Evolutionary conservation across 1,140 invertebrate genomes (phyloP).

Genomic region (Tetramorium parvispinum): DNA sequence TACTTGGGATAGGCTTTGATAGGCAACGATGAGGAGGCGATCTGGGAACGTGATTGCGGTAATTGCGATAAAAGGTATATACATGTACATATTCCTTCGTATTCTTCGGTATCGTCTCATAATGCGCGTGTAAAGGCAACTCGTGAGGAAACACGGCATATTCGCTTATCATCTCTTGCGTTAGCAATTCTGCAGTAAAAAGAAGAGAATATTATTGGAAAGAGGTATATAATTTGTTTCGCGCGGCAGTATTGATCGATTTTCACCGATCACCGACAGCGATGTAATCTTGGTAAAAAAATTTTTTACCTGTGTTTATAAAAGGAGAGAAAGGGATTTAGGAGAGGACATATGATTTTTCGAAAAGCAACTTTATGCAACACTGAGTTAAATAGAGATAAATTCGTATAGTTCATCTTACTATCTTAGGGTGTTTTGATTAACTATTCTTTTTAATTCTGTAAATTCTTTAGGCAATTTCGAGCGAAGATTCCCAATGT

Average conservation of each 20-base stretch:
- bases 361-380: background rate
- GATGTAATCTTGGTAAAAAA: constrained; percentile 7
- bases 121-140: background rate
- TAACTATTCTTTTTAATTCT: background rate
- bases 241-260: background rate
- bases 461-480: background rate
- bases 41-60: constrained; percentile 11
- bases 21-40: constrained; percentile 3
- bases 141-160: background rate
- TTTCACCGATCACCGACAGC: background rate
- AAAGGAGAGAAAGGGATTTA: background rate
- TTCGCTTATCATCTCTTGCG: background rate
- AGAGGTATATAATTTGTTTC: constrained; percentile 4
- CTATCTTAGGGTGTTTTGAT: background rate
- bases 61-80: constrained; percentile 27
- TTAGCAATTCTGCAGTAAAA: background rate
- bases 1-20: background rate
- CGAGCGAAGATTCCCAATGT: background rate
- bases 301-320: background rate
- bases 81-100: constrained; percentile 4
- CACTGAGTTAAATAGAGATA: background rate
- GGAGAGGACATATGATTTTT: background rate
- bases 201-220: background rate
- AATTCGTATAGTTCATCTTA: background rate
- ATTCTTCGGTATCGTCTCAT: background rate